Conservation (phyloP, 2,888 invertebrate species). For the Linhomoeus sp. region DNA sequence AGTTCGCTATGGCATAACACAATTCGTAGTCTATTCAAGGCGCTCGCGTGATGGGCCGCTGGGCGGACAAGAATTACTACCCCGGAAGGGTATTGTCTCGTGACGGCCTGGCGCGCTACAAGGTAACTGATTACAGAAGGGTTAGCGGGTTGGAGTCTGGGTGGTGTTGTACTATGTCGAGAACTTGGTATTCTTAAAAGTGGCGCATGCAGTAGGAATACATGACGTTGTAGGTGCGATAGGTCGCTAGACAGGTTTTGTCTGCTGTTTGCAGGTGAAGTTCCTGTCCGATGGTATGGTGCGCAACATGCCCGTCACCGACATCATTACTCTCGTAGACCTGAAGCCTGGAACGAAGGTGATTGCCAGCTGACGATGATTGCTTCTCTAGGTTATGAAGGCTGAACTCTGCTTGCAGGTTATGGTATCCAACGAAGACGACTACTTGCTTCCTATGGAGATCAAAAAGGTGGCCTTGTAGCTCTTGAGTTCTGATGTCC, state of each 20-base stretch:
- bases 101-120: constrained; percentile 1
- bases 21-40: too few relatives aligned
- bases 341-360: constrained; percentile 6
- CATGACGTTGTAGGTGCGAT: too few relatives aligned
- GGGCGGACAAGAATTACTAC: constrained; percentile 18
- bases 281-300: constrained; percentile 17
- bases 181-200: too few relatives aligned
- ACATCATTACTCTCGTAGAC: constrained; percentile 15
- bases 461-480: too few relatives aligned
- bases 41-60: constrained; percentile 20
- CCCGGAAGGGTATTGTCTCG: constrained; percentile 17
- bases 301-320: constrained; percentile 16
- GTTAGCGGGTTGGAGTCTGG: too few relatives aligned
- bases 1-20: neutral
- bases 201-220: too few relatives aligned
- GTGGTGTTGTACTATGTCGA: too few relatives aligned
- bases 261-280: constrained; percentile 18
- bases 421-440: neutral
- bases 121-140: too few relatives aligned
- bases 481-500: too few relatives aligned
- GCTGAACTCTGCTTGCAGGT: neutral
- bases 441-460: too few relatives aligned
- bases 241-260: too few relatives aligned
- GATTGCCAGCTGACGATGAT: too few relatives aligned
- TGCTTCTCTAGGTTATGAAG: neutral